phyloP scores from a whole-genome alignment of 1,140 invertebrate species.

The Caerostris darwini region DNA sequence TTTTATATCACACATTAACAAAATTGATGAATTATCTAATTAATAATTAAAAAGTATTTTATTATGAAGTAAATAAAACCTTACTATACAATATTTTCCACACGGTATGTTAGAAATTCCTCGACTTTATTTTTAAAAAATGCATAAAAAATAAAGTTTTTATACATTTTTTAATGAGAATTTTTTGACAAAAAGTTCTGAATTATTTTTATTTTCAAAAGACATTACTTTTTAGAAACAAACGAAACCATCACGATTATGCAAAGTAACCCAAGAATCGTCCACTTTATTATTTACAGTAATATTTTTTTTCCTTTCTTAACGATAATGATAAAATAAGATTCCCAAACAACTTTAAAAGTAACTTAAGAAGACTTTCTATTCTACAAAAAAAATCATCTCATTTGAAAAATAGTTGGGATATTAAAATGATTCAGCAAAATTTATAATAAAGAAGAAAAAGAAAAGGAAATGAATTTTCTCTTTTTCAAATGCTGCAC shows the following conservation, averaged over 20 bases:
- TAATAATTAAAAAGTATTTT: no score
- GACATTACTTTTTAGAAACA: neutral
- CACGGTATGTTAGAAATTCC: no score
- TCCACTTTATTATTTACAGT: conserved; percentile 3
- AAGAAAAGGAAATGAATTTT: conserved; percentile 15
- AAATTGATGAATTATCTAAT: no score
- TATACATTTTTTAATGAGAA: no score
- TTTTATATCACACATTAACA: no score
- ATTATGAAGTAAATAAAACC: no score
- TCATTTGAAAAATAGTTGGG: neutral
- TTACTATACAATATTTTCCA: no score
- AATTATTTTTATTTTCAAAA: neutral
- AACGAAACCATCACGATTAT: conserved; percentile 52
- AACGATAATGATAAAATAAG: conserved; percentile 52
- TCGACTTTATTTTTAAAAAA: no score
- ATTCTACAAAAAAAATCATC: neutral
- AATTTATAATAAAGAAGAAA: neutral
- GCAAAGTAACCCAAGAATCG: neutral
- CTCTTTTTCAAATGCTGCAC: conserved; percentile 3
- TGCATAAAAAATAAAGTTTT: no score
- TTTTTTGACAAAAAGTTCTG: no score
- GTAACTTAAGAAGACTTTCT: neutral
- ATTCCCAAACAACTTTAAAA: conserved; percentile 39
- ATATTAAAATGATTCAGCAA: conserved; percentile 28
- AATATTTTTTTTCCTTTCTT: neutral